Conservation (phyloP, 2,113 vertebrate genomes). For the Odocoileus hemionus region DNA sequence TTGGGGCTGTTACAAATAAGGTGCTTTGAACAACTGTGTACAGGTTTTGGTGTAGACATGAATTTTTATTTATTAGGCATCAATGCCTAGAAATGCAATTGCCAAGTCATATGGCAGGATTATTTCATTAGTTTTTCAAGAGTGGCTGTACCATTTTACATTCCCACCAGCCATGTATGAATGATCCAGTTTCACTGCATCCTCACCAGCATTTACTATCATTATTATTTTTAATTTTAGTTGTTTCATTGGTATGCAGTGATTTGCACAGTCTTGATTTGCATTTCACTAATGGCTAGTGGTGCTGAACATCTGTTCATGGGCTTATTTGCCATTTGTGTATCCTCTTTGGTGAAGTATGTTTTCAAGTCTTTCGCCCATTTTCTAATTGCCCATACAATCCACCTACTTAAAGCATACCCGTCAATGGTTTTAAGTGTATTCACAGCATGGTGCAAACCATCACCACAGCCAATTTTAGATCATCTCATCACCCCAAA, state of each 20-base stretch:
- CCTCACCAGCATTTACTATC: neutral
- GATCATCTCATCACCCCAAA: neutral
- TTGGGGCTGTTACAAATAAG: neutral
- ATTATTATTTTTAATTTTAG: neutral
- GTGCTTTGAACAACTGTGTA: neutral
- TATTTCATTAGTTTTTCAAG: neutral
- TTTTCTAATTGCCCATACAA: neutral
- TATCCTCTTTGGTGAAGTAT: neutral
- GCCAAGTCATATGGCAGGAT: neutral
- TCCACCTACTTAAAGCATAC: neutral
- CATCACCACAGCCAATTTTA: neutral
- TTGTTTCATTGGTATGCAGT: neutral
- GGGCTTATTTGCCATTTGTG: neutral
- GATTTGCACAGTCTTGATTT: neutral
- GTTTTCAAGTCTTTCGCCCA: neutral
- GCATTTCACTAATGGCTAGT: neutral
- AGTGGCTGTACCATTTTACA: neutral
- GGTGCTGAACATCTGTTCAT: neutral
- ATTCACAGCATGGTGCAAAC: neutral
- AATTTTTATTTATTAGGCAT: neutral
- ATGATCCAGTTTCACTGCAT: neutral
- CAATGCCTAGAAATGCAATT: neutral
- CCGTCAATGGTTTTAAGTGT: neutral
- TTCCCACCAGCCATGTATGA: neutral
- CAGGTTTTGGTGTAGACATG: neutral